Conservation (phyloP, 2,113 vertebrate genomes). For the Paramormyrops kingsleyae region DNA sequence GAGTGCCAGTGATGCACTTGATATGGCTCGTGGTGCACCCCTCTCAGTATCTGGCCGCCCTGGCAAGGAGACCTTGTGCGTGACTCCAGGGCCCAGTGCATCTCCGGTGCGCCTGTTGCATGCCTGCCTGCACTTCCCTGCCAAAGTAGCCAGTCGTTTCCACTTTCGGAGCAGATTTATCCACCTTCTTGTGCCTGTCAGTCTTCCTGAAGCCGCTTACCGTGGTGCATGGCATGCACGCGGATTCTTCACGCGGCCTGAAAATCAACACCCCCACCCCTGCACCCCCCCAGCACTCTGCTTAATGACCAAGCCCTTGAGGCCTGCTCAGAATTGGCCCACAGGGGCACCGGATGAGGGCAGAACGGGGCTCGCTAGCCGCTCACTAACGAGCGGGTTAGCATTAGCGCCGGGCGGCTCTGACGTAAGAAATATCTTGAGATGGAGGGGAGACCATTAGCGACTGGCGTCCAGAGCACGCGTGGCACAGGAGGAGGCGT, state of each 20-base stretch:
- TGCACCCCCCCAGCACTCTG: not conserved
- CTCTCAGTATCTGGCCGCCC: not conserved
- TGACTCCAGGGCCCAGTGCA: slow-evolving; percentile 24
- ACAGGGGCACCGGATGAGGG: not conserved
- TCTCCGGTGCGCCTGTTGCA: slow-evolving; percentile 26
- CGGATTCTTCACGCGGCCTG: not conserved
- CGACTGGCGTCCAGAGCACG: not conserved
- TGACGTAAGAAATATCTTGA: not conserved
- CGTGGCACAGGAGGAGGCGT: not conserved
- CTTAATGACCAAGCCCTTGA: not conserved
- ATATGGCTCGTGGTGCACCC: not conserved
- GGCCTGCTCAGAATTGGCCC: no score
- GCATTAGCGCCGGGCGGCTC: not conserved
- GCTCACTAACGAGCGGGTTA: not conserved
- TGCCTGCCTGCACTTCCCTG: slow-evolving; percentile 27
- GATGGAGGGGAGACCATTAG: not conserved
- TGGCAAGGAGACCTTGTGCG: slow-evolving; percentile 24
- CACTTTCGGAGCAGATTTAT: slow-evolving; percentile 37
- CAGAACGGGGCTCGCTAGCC: not conserved
- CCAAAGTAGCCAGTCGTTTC: slow-evolving; percentile 24
- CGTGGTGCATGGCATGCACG: not conserved
- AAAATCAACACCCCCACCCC: not conserved
- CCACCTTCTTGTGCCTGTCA: slow-evolving; percentile 39
- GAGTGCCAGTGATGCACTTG: not conserved
- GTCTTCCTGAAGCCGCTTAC: not conserved